These are phyloP conservation scores for Gorilla gorilla DNA, from an alignment of 2,113 vertebrate species.

Conservation along the genomic window DNA sequence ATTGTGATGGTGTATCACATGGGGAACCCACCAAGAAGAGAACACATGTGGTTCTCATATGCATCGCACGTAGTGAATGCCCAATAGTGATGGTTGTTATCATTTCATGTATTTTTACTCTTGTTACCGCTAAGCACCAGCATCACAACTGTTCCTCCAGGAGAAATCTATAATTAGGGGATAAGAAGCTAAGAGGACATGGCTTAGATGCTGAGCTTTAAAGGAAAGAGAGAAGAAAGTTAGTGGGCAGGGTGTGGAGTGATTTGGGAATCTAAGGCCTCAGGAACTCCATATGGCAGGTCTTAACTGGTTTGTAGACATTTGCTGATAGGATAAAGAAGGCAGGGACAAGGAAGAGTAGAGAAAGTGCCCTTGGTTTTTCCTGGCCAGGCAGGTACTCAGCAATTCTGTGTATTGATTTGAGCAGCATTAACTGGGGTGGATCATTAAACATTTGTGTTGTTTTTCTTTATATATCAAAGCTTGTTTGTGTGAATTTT, in stretches of 20 bases:
- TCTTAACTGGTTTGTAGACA: neutral
- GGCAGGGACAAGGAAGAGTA: neutral
- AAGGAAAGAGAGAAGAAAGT: neutral
- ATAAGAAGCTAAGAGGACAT: neutral
- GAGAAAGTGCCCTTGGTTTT: neutral
- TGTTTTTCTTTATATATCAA: conserved; percentile 9
- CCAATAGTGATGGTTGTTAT: neutral
- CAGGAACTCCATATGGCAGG: neutral
- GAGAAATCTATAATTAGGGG: conserved; percentile 59
- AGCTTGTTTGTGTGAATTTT: conserved; percentile 42
- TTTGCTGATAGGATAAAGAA: neutral
- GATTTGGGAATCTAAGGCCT: neutral
- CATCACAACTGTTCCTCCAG: conserved; percentile 33
- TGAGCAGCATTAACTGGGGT: conserved; percentile 11
- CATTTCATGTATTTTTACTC: conserved; percentile 32
- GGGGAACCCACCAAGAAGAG: neutral
- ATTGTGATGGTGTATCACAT: neutral
- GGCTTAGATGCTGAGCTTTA: neutral
- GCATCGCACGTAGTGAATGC: neutral
- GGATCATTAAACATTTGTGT: conserved; percentile 35
- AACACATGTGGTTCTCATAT: neutral
- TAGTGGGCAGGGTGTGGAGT: neutral
- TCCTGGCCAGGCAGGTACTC: neutral
- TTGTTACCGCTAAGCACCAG: neutral
- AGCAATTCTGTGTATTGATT: conserved; percentile 16